phyloP scores from a whole-genome alignment of 2,113 vertebrate genomes.

The Motacilla alba region DNA sequence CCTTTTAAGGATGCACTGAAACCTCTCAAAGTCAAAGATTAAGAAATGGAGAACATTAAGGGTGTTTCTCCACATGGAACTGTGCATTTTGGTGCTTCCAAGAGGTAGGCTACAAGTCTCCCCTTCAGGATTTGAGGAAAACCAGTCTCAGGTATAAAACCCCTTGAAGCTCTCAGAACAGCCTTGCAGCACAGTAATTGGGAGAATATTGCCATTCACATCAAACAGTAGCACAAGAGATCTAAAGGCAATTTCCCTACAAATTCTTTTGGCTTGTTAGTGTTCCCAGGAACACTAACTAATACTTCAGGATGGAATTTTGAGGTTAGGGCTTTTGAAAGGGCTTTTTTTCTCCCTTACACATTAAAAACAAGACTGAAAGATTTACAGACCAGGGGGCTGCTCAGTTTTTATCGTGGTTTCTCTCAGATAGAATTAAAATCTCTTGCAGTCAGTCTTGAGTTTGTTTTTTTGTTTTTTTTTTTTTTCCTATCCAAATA shows the following conservation, averaged over 20 bases:
- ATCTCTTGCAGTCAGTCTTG: neutral
- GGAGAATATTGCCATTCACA: neutral
- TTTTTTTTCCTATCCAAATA: neutral
- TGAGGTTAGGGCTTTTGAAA: neutral
- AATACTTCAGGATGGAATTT: neutral
- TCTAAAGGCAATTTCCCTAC: neutral
- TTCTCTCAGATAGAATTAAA: neutral
- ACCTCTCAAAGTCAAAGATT: neutral
- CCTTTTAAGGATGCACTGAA: neutral
- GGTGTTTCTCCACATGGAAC: neutral
- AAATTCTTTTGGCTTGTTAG: neutral
- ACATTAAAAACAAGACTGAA: neutral
- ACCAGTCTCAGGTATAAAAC: neutral
- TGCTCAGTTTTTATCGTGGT: neutral
- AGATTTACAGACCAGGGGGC: neutral
- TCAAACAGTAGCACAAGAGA: neutral
- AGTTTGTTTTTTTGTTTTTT: too few relatives aligned
- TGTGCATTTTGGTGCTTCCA: accelerated
- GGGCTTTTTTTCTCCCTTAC: neutral
- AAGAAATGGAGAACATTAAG: neutral
- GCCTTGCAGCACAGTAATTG: neutral
- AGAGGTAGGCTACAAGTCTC: neutral
- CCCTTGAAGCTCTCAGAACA: neutral
- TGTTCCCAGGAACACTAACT: neutral
- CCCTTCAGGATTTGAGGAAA: neutral